These are phyloP conservation scores for Sclerodermus sp. DNA, from an alignment of 2,888 invertebrate genomes.

Conservation along the genomic window DNA sequence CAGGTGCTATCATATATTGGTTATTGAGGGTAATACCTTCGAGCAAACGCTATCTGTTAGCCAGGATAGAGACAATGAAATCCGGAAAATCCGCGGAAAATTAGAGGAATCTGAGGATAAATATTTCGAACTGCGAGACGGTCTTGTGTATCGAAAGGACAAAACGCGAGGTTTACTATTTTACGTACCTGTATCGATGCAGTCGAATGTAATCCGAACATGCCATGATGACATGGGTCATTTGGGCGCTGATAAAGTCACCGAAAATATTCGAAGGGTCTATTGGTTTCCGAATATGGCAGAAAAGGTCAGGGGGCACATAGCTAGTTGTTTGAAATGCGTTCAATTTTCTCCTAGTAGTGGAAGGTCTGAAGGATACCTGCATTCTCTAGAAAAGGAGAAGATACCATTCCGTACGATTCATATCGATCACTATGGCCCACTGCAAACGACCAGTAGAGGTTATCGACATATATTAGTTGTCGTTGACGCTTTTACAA, in stretches of 20 bases:
- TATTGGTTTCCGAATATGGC: constrained; percentile 29
- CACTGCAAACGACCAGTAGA: constrained; percentile 16
- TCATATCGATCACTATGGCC: constrained; percentile 37
- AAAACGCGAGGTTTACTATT: constrained; percentile 15
- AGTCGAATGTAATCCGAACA: constrained; percentile 15
- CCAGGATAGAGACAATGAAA: constrained; percentile 19
- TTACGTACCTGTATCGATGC: constrained; percentile 19
- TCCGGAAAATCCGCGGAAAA: constrained; percentile 14
- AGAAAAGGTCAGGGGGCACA: constrained; percentile 28
- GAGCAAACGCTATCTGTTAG: constrained; percentile 17
- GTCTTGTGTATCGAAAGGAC: constrained; percentile 24
- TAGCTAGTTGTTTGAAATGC: constrained; percentile 38
- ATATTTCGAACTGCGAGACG: constrained; percentile 22
- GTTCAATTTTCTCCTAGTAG: constrained; percentile 26
- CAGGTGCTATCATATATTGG: constrained; percentile 15
- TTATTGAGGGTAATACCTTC: constrained; percentile 17
- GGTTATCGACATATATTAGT: constrained; percentile 16
- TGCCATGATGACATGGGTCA: constrained; percentile 21
- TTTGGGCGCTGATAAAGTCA: constrained; percentile 14
- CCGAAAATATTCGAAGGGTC: constrained; percentile 11
- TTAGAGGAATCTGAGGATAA: constrained; percentile 20
- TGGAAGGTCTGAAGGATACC: constrained; percentile 32
- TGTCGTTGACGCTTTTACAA: constrained; percentile 20
- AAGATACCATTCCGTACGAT: constrained; percentile 30
- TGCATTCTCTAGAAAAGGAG: constrained; percentile 34